phyloP scores from a whole-genome alignment of 2,113 vertebrate genomes.

The Tragelaphus strepsiceros region DNA sequence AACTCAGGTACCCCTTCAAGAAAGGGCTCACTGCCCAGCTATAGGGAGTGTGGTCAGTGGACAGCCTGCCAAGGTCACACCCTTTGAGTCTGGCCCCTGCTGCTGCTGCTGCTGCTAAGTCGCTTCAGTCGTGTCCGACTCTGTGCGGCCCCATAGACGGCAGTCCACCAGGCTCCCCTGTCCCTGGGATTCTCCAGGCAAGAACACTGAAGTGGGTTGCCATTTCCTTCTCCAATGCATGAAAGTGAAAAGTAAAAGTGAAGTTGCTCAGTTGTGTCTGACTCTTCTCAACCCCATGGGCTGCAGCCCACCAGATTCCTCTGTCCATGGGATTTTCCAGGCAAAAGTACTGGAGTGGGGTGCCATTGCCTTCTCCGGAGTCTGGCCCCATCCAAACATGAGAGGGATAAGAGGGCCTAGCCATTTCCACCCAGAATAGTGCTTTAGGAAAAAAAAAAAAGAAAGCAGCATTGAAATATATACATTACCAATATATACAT shows the following conservation, averaged over 20 bases:
- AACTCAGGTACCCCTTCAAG: background rate
- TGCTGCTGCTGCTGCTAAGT: too few species aligned
- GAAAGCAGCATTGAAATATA: background rate
- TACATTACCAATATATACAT: background rate
- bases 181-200: too few species aligned
- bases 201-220: too few species aligned
- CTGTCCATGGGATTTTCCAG: too few species aligned
- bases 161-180: too few species aligned
- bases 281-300: too few species aligned
- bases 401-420: background rate
- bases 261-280: fast-evolving
- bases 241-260: too few species aligned
- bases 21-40: background rate
- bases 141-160: too few species aligned
- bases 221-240: too few species aligned
- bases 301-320: too few species aligned
- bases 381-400: background rate
- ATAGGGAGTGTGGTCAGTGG: background rate
- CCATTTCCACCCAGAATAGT: background rate
- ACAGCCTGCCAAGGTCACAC: background rate
- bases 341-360: too few species aligned
- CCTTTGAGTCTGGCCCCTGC: background rate
- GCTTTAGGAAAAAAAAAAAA: background rate
- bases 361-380: background rate
- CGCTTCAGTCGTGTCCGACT: fast-evolving